A percentile compares a stretch with the other conserved stretches of the same genome.
Conservation (phyloP, 2,888 invertebrate genomes). For the Fragum whitleyi region DNA sequence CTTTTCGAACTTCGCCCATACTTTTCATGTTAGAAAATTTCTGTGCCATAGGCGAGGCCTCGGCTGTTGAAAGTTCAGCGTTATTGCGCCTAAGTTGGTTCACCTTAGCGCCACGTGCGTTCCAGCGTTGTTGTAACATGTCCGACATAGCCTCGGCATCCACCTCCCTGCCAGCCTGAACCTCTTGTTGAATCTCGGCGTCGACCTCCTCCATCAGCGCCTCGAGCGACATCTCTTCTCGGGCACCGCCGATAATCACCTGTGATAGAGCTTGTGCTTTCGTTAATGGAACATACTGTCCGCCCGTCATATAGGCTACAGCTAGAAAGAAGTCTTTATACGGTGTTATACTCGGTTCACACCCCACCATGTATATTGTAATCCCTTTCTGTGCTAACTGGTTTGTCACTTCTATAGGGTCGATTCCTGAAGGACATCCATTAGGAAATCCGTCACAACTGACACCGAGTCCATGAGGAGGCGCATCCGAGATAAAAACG, state of each 20-base stretch:
- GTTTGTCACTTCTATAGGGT: conserved; percentile 77
- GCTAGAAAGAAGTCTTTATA: conserved; percentile 81
- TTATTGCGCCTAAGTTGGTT: conserved; percentile 67
- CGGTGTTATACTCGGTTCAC: conserved; percentile 77
- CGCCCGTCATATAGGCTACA: conserved; percentile 80
- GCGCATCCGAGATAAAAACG: conserved; percentile 81
- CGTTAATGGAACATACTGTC: conserved; percentile 81
- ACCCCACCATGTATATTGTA: conserved; percentile 80
- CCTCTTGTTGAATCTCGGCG: conserved; percentile 70
- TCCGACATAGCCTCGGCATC: conserved; percentile 65
- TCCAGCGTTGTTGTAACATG: conserved; percentile 60
- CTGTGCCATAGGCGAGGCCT: conserved; percentile 53
- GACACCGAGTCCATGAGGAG: conserved; percentile 79
- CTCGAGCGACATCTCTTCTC: conserved; percentile 82
- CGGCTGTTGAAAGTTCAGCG: conserved; percentile 39
- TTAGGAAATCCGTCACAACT: conserved; percentile 76
- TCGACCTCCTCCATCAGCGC: conserved; percentile 78
- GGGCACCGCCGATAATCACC: conserved; percentile 81
- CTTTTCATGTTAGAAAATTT: conserved; percentile 54
- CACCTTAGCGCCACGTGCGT: conserved; percentile 57
- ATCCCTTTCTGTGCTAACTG: conserved; percentile 79
- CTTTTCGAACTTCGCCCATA: conserved; percentile 58
- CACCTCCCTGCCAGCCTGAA: conserved; percentile 67
- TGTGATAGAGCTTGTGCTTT: conserved; percentile 75
- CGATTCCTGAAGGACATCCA: conserved; percentile 80